These are phyloP conservation scores for Megaceryle alcyon DNA, from an alignment of 2,797 vertebrate genomes.

Conservation along the genomic window DNA sequence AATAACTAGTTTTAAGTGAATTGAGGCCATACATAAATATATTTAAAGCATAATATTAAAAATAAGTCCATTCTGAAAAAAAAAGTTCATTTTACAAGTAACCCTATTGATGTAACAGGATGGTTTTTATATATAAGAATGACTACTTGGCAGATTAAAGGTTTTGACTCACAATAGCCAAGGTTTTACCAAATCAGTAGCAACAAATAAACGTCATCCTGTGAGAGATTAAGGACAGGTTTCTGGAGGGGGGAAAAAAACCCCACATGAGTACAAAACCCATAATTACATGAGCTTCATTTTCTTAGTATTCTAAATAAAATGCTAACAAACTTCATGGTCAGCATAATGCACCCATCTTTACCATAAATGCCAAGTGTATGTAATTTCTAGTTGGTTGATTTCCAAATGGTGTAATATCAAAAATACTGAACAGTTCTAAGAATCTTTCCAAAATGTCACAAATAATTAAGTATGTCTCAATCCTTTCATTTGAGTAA, in stretches of 20 bases:
- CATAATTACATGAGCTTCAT: neutral
- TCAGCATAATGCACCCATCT: neutral
- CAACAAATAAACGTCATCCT: neutral
- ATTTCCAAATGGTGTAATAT: neutral
- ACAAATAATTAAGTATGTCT: neutral
- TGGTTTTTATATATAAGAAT: neutral
- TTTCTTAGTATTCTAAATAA: neutral
- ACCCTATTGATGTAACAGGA: neutral
- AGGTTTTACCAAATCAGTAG: neutral
- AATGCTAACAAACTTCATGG: neutral
- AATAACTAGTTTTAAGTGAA: neutral
- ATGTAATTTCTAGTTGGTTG: neutral
- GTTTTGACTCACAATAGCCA: neutral
- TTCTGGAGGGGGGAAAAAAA: neutral
- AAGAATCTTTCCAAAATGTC: neutral
- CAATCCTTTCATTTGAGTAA: neutral
- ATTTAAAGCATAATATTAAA: neutral
- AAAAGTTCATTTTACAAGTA: neutral
- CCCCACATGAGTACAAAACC: neutral
- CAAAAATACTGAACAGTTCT: neutral
- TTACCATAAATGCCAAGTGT: neutral
- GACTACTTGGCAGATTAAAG: neutral
- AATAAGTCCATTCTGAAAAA: neutral
- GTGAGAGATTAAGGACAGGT: neutral
- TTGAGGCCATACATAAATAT: neutral